A percentile compares a stretch with the other conserved stretches of the same genome.
phyloP scores from a whole-genome alignment of 2,888 invertebrate species.

The Arenicola marina region DNA sequence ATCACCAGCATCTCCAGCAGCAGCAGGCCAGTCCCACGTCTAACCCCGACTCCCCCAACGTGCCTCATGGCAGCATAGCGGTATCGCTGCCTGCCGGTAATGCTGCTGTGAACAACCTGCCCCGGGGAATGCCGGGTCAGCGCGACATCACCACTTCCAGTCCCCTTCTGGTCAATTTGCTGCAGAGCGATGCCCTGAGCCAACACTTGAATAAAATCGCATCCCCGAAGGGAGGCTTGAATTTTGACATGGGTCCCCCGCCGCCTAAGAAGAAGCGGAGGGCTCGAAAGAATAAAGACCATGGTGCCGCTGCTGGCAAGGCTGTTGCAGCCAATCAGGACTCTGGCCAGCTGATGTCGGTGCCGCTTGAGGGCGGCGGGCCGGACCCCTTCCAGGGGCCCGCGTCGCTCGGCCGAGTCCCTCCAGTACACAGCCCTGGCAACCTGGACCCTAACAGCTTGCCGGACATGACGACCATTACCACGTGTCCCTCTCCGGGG shows the following conservation, averaged over 20 bases:
- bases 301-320: not conserved
- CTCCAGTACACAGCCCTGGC: not conserved
- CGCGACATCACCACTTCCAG: conserved; percentile 68
- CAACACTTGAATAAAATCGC: not conserved
- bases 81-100: not conserved
- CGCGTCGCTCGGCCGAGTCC: no score
- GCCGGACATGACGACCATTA: not conserved
- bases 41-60: conserved; percentile 23
- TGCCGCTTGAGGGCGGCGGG: not conserved
- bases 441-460: not conserved
- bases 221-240: not conserved
- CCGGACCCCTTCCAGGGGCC: not conserved
- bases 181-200: conserved; percentile 68
- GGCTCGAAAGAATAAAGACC: not conserved
- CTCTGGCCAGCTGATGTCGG: not conserved
- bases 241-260: not conserved
- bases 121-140: conserved; percentile 28
- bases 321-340: not conserved
- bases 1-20: conserved; percentile 9
- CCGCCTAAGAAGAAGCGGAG: not conserved
- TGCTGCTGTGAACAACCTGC: conserved; percentile 40
- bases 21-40: conserved; percentile 28
- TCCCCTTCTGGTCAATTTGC: conserved; percentile 85
- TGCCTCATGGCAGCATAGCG: not conserved
- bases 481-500: not conserved